Evolutionary conservation across 2,888 invertebrate species (phyloP).

Genomic region (Amphipyra berbera): DNA sequence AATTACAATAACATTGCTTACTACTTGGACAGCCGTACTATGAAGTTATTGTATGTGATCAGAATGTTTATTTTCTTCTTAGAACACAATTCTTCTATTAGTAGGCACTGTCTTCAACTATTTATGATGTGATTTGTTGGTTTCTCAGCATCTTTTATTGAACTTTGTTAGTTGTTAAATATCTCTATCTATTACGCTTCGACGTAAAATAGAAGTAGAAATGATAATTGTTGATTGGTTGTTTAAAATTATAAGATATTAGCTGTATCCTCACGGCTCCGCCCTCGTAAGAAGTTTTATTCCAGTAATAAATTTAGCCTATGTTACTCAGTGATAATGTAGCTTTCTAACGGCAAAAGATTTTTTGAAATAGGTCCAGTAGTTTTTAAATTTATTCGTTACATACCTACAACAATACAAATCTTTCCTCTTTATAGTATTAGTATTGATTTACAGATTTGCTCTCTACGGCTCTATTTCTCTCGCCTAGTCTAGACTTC

Average conservation of each 20-base stretch:
- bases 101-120: background rate
- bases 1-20: conserved; percentile 68
- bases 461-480: background rate
- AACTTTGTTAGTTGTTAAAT: background rate
- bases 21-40: conserved; percentile 50
- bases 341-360: no score
- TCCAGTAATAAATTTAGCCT: no score
- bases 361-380: no score
- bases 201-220: background rate
- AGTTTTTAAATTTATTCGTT: no score
- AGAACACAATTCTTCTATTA: conserved; percentile 21
- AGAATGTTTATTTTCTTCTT: conserved; percentile 29
- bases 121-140: background rate
- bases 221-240: conserved; percentile 20
- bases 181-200: background rate
- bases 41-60: conserved; percentile 36
- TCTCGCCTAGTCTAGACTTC: conserved; percentile 2
- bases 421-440: no score
- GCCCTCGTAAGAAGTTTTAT: no score
- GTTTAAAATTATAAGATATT: conserved; percentile 14
- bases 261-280: no score
- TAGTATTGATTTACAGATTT: no score
- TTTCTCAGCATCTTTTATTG: background rate
- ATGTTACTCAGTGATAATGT: no score
- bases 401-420: no score